Evolutionary conservation across 1,140 invertebrate species (phyloP).

Genomic region (Megathymus violae): DNA sequence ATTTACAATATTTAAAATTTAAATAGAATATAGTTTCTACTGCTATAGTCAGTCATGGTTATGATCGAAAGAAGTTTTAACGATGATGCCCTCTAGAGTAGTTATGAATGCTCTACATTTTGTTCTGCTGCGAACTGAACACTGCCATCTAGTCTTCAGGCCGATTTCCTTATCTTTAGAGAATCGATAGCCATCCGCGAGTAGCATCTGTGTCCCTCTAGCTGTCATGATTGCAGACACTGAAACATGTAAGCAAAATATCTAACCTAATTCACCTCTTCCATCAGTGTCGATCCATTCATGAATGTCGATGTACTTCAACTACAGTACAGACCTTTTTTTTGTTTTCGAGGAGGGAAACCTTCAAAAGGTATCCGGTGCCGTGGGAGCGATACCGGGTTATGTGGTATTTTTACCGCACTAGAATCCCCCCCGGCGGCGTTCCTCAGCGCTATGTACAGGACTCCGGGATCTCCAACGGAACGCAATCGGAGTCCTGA

Average conservation of each 20-base stretch:
- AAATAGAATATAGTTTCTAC: background rate
- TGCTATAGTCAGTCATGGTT: slow-evolving; percentile 35
- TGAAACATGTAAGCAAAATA: slow-evolving; percentile 36
- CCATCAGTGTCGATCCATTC: no score
- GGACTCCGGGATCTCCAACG: no score
- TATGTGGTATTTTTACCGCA: no score
- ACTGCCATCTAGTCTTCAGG: slow-evolving; percentile 48
- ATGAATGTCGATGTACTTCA: no score
- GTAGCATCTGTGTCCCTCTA: slow-evolving; percentile 44
- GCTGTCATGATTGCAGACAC: slow-evolving; percentile 36
- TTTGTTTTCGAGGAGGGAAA: no score
- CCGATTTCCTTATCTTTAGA: slow-evolving; percentile 40
- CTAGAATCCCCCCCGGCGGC: no score
- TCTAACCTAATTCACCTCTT: background rate
- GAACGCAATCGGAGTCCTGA: no score
- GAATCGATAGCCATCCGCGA: slow-evolving; percentile 43
- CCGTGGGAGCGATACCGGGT: no score
- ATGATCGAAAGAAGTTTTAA: slow-evolving; percentile 34
- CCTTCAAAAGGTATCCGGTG: no score
- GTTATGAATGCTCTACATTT: slow-evolving; percentile 42
- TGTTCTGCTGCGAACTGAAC: slow-evolving; percentile 34
- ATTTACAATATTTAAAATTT: no score
- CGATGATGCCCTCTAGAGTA: slow-evolving; percentile 27
- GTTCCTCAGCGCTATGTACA: no score
- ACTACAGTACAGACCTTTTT: no score